Evolutionary conservation across 2,888 invertebrate genomes (phyloP).

Genomic region (Campoplex capitator): DNA sequence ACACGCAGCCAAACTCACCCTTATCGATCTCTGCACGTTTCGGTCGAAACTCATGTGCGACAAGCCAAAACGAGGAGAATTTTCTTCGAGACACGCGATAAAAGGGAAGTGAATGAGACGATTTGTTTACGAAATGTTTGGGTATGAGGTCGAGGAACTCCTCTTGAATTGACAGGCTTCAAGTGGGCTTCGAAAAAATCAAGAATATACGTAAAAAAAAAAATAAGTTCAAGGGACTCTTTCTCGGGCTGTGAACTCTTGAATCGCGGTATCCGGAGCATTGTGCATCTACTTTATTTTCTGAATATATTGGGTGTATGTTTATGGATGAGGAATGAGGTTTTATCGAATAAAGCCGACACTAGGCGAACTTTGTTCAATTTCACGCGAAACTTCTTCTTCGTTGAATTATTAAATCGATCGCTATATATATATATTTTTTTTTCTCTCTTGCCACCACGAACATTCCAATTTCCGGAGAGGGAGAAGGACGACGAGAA

Average conservation of each 20-base stretch:
- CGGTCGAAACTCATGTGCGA: not conserved
- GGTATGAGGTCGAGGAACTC: slow-evolving; percentile 45
- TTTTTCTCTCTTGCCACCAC: not conserved
- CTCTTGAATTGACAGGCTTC: not conserved
- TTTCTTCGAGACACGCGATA: slow-evolving; percentile 56
- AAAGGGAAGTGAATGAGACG: slow-evolving; percentile 29
- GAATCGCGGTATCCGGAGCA: not conserved
- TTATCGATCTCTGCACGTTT: slow-evolving; percentile 3
- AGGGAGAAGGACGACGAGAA: not conserved
- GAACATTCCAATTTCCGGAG: slow-evolving; percentile 28
- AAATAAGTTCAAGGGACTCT: slow-evolving; percentile 19
- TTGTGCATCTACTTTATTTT: not conserved
- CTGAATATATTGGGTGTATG: not conserved
- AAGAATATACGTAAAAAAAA: not conserved
- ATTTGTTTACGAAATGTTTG: slow-evolving; percentile 53
- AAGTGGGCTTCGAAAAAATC: not conserved
- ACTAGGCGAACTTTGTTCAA: not conserved
- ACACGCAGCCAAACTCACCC: slow-evolving; percentile 14
- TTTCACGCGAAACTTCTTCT: slow-evolving; percentile 26
- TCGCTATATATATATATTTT: not conserved
- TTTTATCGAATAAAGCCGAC: slow-evolving; percentile 6
- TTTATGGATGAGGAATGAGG: not conserved
- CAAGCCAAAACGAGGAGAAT: not conserved
- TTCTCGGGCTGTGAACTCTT: not conserved
- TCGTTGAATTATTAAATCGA: slow-evolving; percentile 48